Evolutionary conservation across 2,888 invertebrate genomes (phyloP).

Genomic region (Crossocerus cetratus): DNA sequence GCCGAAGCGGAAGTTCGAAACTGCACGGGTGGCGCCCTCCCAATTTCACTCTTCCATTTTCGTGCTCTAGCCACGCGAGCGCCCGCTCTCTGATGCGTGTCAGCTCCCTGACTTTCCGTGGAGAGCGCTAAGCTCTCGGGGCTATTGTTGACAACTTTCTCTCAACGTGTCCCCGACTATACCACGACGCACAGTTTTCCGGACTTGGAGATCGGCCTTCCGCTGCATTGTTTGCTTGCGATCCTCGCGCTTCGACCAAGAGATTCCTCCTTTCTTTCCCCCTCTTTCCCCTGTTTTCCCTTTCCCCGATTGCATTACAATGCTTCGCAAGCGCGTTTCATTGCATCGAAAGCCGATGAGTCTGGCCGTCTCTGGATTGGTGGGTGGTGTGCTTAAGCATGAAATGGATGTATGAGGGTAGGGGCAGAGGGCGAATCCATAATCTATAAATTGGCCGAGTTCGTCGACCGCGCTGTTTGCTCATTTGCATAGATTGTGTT

Average conservation of each 20-base stretch:
- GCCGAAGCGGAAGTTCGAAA: slow-evolving; percentile 22
- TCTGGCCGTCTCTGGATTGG: no score
- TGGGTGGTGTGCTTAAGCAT: no score
- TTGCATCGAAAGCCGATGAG: no score
- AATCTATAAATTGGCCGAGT: background rate
- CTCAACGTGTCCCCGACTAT: slow-evolving; percentile 9
- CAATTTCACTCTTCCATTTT: slow-evolving; percentile 48
- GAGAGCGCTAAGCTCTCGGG: slow-evolving; percentile 12
- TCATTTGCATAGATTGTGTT: slow-evolving; percentile 11
- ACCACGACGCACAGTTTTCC: slow-evolving; percentile 6
- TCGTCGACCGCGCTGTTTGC: background rate
- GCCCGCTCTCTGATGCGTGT: slow-evolving; percentile 39
- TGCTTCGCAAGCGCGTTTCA: no score
- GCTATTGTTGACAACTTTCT: slow-evolving; percentile 47
- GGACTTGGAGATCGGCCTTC: slow-evolving; percentile 5
- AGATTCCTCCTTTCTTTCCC: background rate
- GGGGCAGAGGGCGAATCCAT: background rate
- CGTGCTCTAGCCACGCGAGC: slow-evolving; percentile 21
- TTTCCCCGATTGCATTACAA: no score
- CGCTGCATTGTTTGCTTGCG: background rate
- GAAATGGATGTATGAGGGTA: no score
- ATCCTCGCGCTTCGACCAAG: background rate
- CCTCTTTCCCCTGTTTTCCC: background rate
- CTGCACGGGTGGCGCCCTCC: slow-evolving; percentile 31
- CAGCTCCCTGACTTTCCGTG: slow-evolving; percentile 33